Evolutionary conservation across 2,888 invertebrate species (phyloP), one percentile per base, ranked within the genome.

Genomic region (Orthosia gracilis): DNA sequence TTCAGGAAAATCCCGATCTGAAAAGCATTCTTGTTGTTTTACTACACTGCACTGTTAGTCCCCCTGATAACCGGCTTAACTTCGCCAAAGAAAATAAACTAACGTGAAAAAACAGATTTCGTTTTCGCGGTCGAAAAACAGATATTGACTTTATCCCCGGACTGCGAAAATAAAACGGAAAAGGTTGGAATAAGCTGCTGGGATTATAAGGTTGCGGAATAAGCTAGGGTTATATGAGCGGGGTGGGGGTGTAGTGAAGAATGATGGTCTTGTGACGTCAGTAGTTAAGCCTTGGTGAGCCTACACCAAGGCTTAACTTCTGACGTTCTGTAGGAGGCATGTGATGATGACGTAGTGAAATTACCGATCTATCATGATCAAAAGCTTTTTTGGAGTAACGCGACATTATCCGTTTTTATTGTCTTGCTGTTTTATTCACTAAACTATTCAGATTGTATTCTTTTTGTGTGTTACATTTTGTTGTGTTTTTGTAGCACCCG

Each of bases 161-260:
- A 23, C 58, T 45, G 11, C 50, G 26, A 75, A 45, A 59, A 82
- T 80, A 75, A 75, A 83, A 80, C 47, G 75, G 69, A 75, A 75
- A 80, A 80, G 81, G 62, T 70, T 66, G 67, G 21, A 61, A 63
- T 82, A 82, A 82, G 80, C 84, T 69, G 68, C 58, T 21, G 2
- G 68, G 80, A 83, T 82, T 82, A 82, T 58, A 66, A 69, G 76
- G 80, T 71, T 79, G 65, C 52, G 17, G 47, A 52, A 74, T 83
- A 74, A 83, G 58, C 84, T 69, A 54, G 65, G 70, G 70, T 69
- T 73, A 40, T 58, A 15, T 15, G 45, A 21, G 61, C 11, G 26
- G 50, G 18, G 17, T 12, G n/a, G 59, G 55, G 26, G 15, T 45
- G 21, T 40, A 58, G 78, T 63, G 63, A 70, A 65, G 61, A 83